phyloP scores from a whole-genome alignment of 2,888 invertebrate genomes.

The Ganaspis brasiliensis region DNA sequence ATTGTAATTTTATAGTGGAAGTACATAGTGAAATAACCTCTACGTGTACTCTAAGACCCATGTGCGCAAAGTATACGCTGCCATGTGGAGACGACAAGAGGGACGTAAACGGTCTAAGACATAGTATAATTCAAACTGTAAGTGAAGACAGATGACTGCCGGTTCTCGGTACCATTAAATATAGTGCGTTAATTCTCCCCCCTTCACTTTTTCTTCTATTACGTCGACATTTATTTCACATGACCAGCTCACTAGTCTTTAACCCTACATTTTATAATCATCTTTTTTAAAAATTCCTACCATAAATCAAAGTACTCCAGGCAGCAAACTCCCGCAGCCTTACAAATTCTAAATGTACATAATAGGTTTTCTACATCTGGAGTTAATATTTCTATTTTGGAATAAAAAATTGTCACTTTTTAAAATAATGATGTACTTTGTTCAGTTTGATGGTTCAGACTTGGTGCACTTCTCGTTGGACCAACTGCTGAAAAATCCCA shows the following conservation, averaged over 20 bases:
- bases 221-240: conserved; percentile 35
- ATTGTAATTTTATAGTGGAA: conserved; percentile 19
- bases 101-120: conserved; percentile 32
- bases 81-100: conserved; percentile 14
- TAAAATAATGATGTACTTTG: too few species aligned
- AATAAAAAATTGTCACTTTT: neutral
- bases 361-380: neutral
- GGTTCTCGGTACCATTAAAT: conserved; percentile 40
- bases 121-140: conserved; percentile 42
- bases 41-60: conserved; percentile 26
- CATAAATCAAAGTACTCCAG: conserved; percentile 13
- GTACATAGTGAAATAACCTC: conserved; percentile 28
- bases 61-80: conserved; percentile 37
- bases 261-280: conserved; percentile 7
- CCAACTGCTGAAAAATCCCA: too few species aligned
- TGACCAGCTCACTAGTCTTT: conserved; percentile 14
- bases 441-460: too few species aligned
- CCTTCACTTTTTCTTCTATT: conserved; percentile 25
- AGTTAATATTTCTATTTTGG: neutral
- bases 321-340: neutral
- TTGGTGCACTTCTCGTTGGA: too few species aligned
- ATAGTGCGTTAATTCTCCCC: conserved; percentile 41
- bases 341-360: neutral
- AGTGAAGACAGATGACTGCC: conserved; percentile 49
- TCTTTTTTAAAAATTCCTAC: conserved; percentile 20